Base-by-base conservation (phyloP, 2,797 vertebrate genomes). In the Anguilla marmorata region DNA sequence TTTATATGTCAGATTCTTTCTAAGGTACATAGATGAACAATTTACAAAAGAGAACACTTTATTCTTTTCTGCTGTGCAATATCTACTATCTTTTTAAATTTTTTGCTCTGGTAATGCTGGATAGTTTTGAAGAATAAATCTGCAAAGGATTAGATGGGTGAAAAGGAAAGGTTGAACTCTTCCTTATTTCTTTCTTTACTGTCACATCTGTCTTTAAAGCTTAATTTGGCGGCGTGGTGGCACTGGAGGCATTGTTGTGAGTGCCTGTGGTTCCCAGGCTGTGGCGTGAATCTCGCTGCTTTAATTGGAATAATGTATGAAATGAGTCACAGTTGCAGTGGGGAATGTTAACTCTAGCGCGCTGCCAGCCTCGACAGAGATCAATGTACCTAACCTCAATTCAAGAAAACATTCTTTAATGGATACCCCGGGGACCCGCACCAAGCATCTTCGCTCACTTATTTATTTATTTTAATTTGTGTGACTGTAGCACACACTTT, bases 321-420 rank as follows among this genome's bases (percentile, higher is more conserved):
- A 96, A 96, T 95, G 94, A 96, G 95, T 95, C 93, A 93, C 91
- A 93, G 93, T 94, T 91, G 89, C 94, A 95, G 93, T 92, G 92
- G 91, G 92, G 93, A 96, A 95, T 92, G 93, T 94, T 95, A 95
- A 95, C 93, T 96, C 95, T 45, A 94, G 93, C 92, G 94, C 94
- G 93, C 93, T 92, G 92, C 93, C 93, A 92, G 93, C 93, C 94
- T 96, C 93, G 94, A 95, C 96, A 95, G 94, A 96, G 96, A 97
- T 97, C 96, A 96, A 96, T 96, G 96, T 95, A 94, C 95, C 95
- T 96, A 96, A 96, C 96, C 96, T 96, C 96, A 94, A 95, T 96
- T 95, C 95, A 95, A 95, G 95, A 95, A 96, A 96, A 96, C 95
- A 96, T 96, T 94, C 94, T 96, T 95, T 96, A 96, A 97, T 96